Conservation (phyloP, 1,140 invertebrate species). For the Mamestra configurata region DNA sequence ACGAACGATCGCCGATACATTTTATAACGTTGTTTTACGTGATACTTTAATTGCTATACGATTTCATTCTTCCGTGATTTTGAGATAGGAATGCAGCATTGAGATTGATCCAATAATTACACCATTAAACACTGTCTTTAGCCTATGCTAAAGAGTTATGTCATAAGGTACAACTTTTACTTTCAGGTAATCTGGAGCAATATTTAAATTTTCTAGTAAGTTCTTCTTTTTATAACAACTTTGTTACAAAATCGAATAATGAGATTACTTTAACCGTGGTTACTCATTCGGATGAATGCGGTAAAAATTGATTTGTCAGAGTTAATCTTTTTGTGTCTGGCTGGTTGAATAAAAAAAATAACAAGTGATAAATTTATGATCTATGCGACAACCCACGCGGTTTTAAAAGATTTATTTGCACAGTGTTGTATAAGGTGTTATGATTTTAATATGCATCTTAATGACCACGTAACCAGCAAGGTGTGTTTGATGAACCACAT, state of each 20-base stretch:
- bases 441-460: not conserved
- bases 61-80: constrained; percentile 57
- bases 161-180: constrained; percentile 18
- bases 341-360: not conserved
- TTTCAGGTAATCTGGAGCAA: constrained; percentile 16
- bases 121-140: constrained; percentile 17
- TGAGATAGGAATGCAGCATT: constrained; percentile 56
- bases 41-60: constrained; percentile 51
- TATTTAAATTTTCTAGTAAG: not conserved
- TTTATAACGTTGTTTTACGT: constrained; percentile 47
- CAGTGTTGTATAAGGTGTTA: not conserved
- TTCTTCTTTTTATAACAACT: constrained; percentile 2
- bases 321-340: not conserved
- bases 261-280: not conserved
- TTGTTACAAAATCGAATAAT: not conserved
- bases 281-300: constrained; percentile 19
- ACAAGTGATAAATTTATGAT: no score
- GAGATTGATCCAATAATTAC: constrained; percentile 59
- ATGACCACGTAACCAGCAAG: not conserved
- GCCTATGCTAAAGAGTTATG: constrained; percentile 17
- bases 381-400: not conserved
- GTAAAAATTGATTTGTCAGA: constrained; percentile 3
- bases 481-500: not conserved
- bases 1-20: not conserved
- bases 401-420: not conserved